These are phyloP conservation scores for Ailurus styani DNA, from an alignment of 2,113 vertebrate genomes.

Conservation along the genomic window DNA sequence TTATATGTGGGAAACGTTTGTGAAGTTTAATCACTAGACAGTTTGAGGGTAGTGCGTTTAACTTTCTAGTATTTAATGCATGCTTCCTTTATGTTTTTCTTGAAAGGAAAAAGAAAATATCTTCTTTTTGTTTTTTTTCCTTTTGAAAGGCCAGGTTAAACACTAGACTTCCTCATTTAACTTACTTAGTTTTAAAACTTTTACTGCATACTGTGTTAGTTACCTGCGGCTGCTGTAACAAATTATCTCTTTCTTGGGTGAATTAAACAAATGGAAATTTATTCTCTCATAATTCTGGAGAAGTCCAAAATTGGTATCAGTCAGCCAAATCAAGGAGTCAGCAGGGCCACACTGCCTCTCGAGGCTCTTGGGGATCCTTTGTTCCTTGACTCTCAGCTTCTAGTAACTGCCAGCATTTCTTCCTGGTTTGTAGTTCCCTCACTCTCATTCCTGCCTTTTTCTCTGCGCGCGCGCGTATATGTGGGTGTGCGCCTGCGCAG, in stretches of 20 bases:
- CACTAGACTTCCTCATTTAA: neutral
- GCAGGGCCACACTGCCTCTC: rapidly evolving
- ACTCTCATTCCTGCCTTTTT: neutral
- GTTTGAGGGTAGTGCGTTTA: neutral
- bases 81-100: neutral
- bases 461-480: neutral
- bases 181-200: neutral
- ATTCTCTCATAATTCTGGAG: neutral
- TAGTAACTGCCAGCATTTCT: neutral
- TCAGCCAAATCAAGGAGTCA: neutral
- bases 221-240: neutral
- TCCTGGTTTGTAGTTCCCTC: neutral
- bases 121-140: neutral
- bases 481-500: rapidly evolving
- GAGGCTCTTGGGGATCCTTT: neutral
- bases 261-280: neutral
- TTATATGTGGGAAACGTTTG: neutral
- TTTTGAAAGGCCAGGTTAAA: neutral
- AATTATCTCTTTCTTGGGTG: neutral
- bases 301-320: neutral
- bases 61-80: neutral
- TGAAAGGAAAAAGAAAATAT: neutral
- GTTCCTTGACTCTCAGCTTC: neutral
- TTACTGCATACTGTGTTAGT: neutral
- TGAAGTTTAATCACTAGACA: neutral